Conservation (phyloP, 2,888 invertebrate species). For the Dolomedes plantarius region DNA sequence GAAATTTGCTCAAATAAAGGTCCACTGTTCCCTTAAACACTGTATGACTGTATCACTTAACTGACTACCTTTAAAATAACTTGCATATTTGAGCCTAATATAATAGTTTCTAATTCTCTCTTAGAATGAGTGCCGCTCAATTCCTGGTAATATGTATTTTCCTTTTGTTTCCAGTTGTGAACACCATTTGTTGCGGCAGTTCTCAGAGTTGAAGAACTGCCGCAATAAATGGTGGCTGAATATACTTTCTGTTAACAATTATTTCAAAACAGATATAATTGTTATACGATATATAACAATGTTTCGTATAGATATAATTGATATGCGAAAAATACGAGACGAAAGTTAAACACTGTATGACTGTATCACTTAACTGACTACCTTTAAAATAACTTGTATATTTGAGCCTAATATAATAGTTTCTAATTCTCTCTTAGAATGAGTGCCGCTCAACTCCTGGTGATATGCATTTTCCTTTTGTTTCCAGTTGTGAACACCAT, state of each 20-base stretch:
- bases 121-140: slow-evolving; percentile 48
- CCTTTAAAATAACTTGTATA: no score
- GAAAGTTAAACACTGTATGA: no score
- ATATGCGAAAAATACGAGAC: no score
- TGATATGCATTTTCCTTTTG: slow-evolving; percentile 38
- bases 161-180: slow-evolving; percentile 43
- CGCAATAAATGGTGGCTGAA: slow-evolving; percentile 59
- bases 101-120: neutral
- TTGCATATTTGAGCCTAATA: no score
- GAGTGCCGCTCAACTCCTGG: slow-evolving; percentile 38
- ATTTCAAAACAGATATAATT: neutral
- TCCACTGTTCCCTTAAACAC: no score
- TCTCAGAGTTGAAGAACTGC: slow-evolving; percentile 27
- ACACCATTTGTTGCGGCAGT: slow-evolving; percentile 48
- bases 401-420: no score
- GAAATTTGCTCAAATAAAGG: no score
- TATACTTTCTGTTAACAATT: slow-evolving; percentile 46
- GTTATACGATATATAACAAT: no score
- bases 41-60: no score
- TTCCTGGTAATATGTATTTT: slow-evolving; percentile 36
- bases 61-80: no score
- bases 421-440: slow-evolving; percentile 27
- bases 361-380: no score
- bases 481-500: slow-evolving; percentile 53
- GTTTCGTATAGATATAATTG: no score